Evolutionary conservation across 2,888 invertebrate genomes (phyloP).

Genomic region (Seira ritae): DNA sequence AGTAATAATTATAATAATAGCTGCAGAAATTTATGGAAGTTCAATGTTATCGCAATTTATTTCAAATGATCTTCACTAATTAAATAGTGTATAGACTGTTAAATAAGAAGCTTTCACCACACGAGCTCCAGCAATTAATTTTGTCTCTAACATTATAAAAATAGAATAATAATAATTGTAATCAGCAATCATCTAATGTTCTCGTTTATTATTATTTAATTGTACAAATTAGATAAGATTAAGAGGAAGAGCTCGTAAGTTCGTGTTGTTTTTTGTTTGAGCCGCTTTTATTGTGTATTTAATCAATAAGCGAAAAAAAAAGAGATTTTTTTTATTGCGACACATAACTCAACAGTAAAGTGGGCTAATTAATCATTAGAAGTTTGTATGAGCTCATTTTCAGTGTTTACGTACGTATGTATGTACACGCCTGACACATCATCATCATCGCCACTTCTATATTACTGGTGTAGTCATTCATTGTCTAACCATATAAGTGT

Average conservation of each 20-base stretch:
- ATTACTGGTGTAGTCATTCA: background rate
- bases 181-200: background rate
- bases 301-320: background rate
- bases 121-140: conserved; percentile 18
- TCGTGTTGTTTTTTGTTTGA: background rate
- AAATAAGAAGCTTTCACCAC: conserved; percentile 9
- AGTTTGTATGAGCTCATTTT: conserved; percentile 23
- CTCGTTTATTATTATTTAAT: background rate
- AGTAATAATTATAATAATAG: no score
- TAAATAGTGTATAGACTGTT: conserved; percentile 1
- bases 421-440: background rate
- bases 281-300: conserved; percentile 14
- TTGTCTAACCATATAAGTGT: conserved; percentile 11
- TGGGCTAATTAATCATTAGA: conserved; percentile 27
- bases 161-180: background rate
- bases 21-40: conserved; percentile 33
- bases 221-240: background rate
- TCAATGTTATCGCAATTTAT: no score
- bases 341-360: background rate
- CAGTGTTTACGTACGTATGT: conserved; percentile 9
- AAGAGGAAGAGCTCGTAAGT: no score
- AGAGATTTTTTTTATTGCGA: background rate
- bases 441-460: no score
- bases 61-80: conserved; percentile 28
- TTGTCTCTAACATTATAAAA: background rate